phyloP scores from a whole-genome alignment of 2,888 invertebrate species.

The Pyrrhia umbra region DNA sequence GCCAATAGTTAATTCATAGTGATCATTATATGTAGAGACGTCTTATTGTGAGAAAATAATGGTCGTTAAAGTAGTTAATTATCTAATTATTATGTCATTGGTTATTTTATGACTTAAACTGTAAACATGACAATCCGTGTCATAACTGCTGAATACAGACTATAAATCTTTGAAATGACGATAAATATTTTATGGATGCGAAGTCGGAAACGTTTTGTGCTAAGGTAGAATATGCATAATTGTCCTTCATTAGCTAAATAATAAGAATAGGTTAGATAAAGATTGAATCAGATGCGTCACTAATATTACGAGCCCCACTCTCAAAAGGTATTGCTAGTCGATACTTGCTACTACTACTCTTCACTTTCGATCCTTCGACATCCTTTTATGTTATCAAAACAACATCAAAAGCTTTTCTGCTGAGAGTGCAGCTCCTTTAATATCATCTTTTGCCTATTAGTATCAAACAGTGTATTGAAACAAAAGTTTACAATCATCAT shows the following conservation, averaged over 20 bases:
- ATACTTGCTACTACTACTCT: too few relatives aligned
- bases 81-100: conserved; percentile 36
- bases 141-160: conserved; percentile 10
- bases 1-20: neutral
- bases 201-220: conserved; percentile 15
- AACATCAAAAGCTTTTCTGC: too few relatives aligned
- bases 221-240: conserved; percentile 3
- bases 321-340: too few relatives aligned
- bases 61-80: conserved; percentile 26
- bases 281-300: neutral
- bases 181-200: conserved; percentile 40
- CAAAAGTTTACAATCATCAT: neutral
- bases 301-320: neutral
- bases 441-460: neutral
- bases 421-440: too few relatives aligned
- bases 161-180: conserved; percentile 29
- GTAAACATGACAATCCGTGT: conserved; percentile 46
- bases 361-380: too few relatives aligned
- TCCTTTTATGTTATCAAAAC: too few relatives aligned
- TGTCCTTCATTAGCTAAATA: conserved; percentile 4
- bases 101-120: conserved; percentile 22
- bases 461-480: neutral
- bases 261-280: neutral
- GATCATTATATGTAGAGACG: neutral
- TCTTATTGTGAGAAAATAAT: conserved; percentile 30